phyloP scores from a whole-genome alignment of 2,888 invertebrate species.

The Sphaerophoria rueppellii region DNA sequence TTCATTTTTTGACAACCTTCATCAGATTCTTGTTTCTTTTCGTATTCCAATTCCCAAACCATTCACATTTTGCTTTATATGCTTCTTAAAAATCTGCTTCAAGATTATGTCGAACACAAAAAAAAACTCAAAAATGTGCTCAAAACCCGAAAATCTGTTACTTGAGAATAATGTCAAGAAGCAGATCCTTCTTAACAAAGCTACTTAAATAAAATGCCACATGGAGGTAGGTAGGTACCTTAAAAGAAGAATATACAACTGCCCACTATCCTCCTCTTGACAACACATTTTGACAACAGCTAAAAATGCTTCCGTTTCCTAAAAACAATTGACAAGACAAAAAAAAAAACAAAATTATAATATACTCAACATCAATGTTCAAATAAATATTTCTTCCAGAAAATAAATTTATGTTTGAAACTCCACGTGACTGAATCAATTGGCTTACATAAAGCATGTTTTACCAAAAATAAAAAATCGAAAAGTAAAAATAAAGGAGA shows the following conservation, averaged over 20 bases:
- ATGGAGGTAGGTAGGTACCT: background rate
- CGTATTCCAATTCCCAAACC: background rate
- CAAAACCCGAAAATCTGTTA: conserved; percentile 23
- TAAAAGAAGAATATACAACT: background rate
- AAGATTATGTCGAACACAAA: background rate
- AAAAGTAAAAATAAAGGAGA: background rate
- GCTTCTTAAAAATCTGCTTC: background rate
- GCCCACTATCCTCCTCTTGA: background rate
- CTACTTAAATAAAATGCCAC: conserved; percentile 30
- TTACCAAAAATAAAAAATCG: background rate
- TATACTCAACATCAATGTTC: conserved; percentile 26
- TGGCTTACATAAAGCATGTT: conserved; percentile 40
- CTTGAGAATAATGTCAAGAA: conserved; percentile 26
- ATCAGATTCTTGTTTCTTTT: background rate
- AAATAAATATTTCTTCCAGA: conserved; percentile 46
- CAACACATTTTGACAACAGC: background rate
- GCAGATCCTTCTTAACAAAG: conserved; percentile 26
- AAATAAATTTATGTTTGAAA: conserved; percentile 39
- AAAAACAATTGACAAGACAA: background rate
- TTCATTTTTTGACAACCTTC: background rate
- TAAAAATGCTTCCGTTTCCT: background rate
- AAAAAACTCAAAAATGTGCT: background rate
- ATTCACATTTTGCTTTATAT: background rate
- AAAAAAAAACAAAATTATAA: background rate
- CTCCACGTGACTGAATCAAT: conserved; percentile 40